A percentile compares a stretch with the other conserved stretches of the same genome.
Conservation (phyloP, 1,140 invertebrate species). For the Drosophila nigrodunni region DNA sequence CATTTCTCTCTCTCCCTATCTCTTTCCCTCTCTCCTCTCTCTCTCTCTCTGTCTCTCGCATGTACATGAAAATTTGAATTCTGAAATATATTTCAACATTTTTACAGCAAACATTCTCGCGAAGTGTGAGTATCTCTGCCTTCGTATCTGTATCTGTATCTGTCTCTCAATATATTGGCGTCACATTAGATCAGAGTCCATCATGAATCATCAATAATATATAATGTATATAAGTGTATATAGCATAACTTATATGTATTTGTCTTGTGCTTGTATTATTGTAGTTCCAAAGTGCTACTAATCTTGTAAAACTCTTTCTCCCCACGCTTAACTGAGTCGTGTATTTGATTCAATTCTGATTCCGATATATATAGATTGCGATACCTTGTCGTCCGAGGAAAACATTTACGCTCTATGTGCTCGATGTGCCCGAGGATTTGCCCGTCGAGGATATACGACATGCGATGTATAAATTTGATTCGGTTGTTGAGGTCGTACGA, state of each 20-base stretch:
- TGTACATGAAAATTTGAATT: constrained; percentile 23
- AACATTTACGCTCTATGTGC: constrained; percentile 91
- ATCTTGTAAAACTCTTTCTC: neutral
- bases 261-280: neutral
- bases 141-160: neutral
- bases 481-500: constrained; percentile 90
- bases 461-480: constrained; percentile 91
- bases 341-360: constrained; percentile 14
- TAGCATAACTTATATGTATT: no score
- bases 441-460: constrained; percentile 93
- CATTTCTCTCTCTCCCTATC: neutral
- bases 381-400: constrained; percentile 93
- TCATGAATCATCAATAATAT: constrained; percentile 5
- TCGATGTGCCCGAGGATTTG: constrained; percentile 92
- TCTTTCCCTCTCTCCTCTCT: no score
- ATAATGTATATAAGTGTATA: neutral
- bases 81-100: constrained; percentile 61
- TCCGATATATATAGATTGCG: constrained; percentile 86
- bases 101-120: constrained; percentile 80
- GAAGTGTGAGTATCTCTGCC: constrained; percentile 66
- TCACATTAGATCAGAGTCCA: constrained; percentile 6
- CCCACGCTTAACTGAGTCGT: constrained; percentile 2
- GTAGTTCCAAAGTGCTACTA: neutral
- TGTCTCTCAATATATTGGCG: constrained; percentile 24
- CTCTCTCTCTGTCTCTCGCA: neutral